These are phyloP conservation scores for Mugil cephalus DNA, from an alignment of 2,113 vertebrate genomes.

Conservation along the genomic window DNA sequence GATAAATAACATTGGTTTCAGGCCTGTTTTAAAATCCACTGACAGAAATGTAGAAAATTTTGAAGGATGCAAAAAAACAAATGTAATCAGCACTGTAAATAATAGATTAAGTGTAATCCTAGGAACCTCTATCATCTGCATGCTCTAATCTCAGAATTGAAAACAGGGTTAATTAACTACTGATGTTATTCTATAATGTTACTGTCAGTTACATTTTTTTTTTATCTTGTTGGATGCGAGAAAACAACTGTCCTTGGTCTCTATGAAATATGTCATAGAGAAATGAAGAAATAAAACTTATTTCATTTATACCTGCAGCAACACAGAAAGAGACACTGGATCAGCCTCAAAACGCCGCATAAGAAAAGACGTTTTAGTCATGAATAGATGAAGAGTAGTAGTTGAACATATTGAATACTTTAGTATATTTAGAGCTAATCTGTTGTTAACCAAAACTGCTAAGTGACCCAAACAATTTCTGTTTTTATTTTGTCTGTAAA, in stretches of 20 bases:
- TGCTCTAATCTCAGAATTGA: conserved; percentile 39
- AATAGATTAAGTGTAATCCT: too few relatives aligned
- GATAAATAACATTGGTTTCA: too few relatives aligned
- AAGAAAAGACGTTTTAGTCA: too few relatives aligned
- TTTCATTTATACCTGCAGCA: too few relatives aligned
- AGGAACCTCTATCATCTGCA: conserved; percentile 9
- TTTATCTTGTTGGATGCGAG: background rate
- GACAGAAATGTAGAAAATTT: too few relatives aligned
- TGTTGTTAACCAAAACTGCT: conserved; percentile 60
- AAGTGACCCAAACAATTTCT: conserved; percentile 42
- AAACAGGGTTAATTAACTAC: conserved; percentile 44
- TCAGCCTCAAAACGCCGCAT: too few relatives aligned
- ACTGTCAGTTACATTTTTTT: background rate
- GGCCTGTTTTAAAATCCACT: too few relatives aligned
- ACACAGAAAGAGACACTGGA: too few relatives aligned
- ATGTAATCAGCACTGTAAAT: too few relatives aligned
- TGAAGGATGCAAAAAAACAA: too few relatives aligned
- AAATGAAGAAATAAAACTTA: too few relatives aligned
- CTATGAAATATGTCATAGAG: background rate
- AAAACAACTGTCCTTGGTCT: conserved; percentile 4
- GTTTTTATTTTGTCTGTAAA: conserved; percentile 21
- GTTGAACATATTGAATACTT: background rate
- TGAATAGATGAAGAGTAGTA: background rate
- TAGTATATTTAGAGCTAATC: conserved; percentile 5
- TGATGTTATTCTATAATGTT: background rate